phyloP scores from a whole-genome alignment of 2,888 invertebrate genomes.

The Himalopsyche japonica region DNA sequence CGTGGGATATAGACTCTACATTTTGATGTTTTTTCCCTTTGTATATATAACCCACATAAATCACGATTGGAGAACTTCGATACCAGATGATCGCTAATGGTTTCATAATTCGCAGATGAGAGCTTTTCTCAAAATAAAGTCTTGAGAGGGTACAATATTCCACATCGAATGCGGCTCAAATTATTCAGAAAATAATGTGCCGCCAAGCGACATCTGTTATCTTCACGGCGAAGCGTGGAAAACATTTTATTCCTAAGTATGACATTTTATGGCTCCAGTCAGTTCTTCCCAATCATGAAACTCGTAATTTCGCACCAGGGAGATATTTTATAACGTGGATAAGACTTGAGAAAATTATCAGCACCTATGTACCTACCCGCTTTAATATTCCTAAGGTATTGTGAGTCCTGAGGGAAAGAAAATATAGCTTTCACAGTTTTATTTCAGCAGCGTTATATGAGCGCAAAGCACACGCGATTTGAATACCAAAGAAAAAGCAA shows the following conservation, averaged over 20 bases:
- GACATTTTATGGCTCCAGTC: not conserved
- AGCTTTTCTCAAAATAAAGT: not conserved
- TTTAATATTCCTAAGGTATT: not conserved
- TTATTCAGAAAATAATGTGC: not conserved
- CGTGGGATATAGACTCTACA: too few species aligned
- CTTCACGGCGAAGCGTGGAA: not conserved
- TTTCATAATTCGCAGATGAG: not conserved
- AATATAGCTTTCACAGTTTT: not conserved
- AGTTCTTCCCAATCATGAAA: not conserved
- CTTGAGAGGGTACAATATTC: not conserved
- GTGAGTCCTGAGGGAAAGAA: not conserved
- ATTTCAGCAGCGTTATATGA: not conserved
- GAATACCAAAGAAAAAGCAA: too few species aligned
- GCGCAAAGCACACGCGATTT: too few species aligned
- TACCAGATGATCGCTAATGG: not conserved
- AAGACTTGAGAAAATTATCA: not conserved
- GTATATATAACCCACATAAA: not conserved
- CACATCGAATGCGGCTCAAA: not conserved
- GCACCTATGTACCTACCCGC: too few species aligned
- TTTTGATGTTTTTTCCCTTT: not conserved
- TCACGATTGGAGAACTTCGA: not conserved
- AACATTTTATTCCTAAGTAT: not conserved
- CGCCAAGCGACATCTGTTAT: slow-evolving; percentile 10
- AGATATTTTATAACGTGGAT: not conserved
- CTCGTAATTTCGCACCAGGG: not conserved